Evolutionary conservation across 2,113 vertebrate genomes (phyloP).

Genomic region (Aphyosemion australe): DNA sequence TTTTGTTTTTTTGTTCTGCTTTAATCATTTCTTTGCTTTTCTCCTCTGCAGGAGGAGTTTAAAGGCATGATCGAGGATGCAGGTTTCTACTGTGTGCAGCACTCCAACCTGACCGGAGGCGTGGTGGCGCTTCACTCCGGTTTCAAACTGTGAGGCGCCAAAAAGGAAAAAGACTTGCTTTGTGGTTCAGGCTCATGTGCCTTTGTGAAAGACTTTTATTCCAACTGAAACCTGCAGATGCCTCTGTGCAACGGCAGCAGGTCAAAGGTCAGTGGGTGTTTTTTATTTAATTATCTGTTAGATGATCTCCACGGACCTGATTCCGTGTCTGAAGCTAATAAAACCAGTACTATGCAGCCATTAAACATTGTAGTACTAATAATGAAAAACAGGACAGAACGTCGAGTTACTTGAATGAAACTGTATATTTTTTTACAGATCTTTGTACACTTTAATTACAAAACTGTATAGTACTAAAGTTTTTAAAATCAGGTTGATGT

Average conservation of each 20-base stretch:
- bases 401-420: conserved; percentile 88
- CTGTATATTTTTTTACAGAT: conserved; percentile 97
- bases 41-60: conserved; percentile 85
- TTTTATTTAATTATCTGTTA: conserved; percentile 5
- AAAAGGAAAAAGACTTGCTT: background rate
- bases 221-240: conserved; percentile 1
- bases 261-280: conserved; percentile 10
- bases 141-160: conserved; percentile 87
- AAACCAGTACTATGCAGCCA: no score
- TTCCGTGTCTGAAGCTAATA: background rate
- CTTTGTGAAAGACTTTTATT: background rate
- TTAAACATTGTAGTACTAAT: background rate
- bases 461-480: conserved; percentile 96
- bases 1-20: background rate
- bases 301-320: background rate
- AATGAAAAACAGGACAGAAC: conserved; percentile 53
- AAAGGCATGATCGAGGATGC: conserved; percentile 91
- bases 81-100: conserved; percentile 88
- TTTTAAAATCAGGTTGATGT: conserved; percentile 88
- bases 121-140: conserved; percentile 96
- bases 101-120: conserved; percentile 84
- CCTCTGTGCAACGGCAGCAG: background rate
- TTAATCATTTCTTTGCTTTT: background rate
- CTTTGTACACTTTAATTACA: conserved; percentile 99
- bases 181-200: conserved; percentile 8